Evolutionary conservation across 2,888 invertebrate genomes (phyloP).

Genomic region (Melinaea menophilus): DNA sequence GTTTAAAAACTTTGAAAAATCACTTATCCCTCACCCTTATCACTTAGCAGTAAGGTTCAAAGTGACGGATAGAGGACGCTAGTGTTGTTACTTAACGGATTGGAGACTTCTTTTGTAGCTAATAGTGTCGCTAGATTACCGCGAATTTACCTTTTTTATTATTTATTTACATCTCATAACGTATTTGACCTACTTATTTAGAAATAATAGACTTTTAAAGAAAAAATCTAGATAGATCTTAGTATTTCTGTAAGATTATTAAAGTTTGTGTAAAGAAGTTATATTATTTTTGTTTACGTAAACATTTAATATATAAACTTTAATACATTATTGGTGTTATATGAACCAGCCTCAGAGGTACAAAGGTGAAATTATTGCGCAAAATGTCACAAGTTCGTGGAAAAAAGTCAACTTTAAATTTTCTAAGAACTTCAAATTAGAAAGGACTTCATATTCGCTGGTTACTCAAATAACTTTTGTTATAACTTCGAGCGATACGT

Average conservation of each 20-base stretch:
- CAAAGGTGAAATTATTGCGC: background rate
- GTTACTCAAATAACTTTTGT: background rate
- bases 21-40: background rate
- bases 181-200: too few relatives aligned
- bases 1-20: conserved; percentile 47
- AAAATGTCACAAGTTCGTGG: background rate
- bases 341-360: too few relatives aligned
- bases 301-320: too few relatives aligned
- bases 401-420: background rate
- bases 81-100: background rate
- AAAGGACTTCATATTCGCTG: background rate
- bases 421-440: conserved; percentile 3
- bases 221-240: too few relatives aligned
- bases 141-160: background rate
- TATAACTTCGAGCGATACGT: background rate
- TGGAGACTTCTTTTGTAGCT: conserved; percentile 3
- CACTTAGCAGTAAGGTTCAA: background rate
- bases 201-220: too few relatives aligned
- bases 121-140: conserved; percentile 7
- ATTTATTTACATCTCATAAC: too few relatives aligned
- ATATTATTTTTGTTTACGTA: too few relatives aligned
- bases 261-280: too few relatives aligned
- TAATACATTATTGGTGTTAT: too few relatives aligned
- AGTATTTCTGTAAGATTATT: too few relatives aligned
- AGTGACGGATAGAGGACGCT: background rate